Evolutionary conservation across 2,797 vertebrate species (phyloP).

Genomic region (Galaxias olidus): DNA sequence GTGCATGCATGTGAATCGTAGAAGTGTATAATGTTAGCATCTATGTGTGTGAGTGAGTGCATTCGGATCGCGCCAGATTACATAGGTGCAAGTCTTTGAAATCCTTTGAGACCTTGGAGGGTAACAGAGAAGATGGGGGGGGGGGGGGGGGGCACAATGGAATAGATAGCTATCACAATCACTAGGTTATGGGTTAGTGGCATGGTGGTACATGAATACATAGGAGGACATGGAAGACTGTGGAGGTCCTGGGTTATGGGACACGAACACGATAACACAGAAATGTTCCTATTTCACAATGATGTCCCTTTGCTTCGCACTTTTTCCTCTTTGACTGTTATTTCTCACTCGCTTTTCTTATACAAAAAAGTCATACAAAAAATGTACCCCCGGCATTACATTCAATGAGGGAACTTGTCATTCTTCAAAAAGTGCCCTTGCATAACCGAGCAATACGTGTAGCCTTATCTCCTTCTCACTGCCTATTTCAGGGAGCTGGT

Average conservation of each 20-base stretch:
- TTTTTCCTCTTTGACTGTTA: constrained; percentile 34
- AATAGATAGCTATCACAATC: constrained; percentile 36
- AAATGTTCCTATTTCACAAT: constrained; percentile 35
- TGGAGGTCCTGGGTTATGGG: constrained; percentile 36
- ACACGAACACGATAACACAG: constrained; percentile 34
- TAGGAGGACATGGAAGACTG: constrained; percentile 47
- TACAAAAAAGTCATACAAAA: constrained; percentile 75
- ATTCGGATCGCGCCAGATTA: constrained; percentile 12
- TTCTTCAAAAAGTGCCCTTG: constrained; percentile 72
- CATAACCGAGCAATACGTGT: constrained; percentile 47
- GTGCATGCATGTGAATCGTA: neutral
- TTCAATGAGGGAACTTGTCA: constrained; percentile 67
- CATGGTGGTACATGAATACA: constrained; percentile 34
- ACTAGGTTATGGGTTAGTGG: constrained; percentile 23
- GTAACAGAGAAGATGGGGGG: constrained; percentile 1
- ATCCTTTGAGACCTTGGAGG: constrained; percentile 11
- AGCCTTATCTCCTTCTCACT: constrained; percentile 9
- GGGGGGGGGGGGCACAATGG: constrained; percentile 46
- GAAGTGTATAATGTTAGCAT: constrained; percentile 3
- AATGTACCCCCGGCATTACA: constrained; percentile 69
- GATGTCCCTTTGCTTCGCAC: constrained; percentile 26
- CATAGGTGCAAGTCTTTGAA: constrained; percentile 15
- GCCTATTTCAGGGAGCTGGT: constrained; percentile 53
- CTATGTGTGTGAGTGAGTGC: constrained; percentile 1
- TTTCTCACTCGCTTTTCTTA: constrained; percentile 34